Percentiles rank a stretch among this genome's conserved stretches.
These are phyloP conservation scores for Phragmatobia fuliginosa DNA, from an alignment of 2,888 invertebrate genomes.

Conservation along the genomic window DNA sequence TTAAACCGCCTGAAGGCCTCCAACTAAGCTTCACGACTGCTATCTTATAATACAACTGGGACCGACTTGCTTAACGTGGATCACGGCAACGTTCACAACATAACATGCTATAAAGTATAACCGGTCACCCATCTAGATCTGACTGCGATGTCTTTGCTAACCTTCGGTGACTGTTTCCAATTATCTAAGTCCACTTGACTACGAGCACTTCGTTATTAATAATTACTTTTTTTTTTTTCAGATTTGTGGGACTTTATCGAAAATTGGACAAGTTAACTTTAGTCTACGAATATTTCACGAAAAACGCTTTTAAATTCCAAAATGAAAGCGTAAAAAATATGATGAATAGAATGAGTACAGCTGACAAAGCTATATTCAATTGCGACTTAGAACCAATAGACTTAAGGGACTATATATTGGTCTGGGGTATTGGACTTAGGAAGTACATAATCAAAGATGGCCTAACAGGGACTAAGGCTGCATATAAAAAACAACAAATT, in stretches of 20 bases:
- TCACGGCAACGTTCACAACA: too few relatives aligned
- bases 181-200: too few relatives aligned
- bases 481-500: not conserved
- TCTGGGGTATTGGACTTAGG: conserved; percentile 12
- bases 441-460: conserved; percentile 15
- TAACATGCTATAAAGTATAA: too few relatives aligned
- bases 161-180: too few relatives aligned
- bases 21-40: too few relatives aligned
- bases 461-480: not conserved
- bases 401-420: conserved; percentile 7
- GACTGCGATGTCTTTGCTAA: too few relatives aligned
- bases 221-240: not conserved
- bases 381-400: conserved; percentile 33
- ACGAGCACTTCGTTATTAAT: too few relatives aligned
- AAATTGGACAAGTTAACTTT: conserved; percentile 32
- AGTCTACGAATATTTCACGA: conserved; percentile 27
- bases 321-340: conserved; percentile 14
- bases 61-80: too few relatives aligned
- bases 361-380: conserved; percentile 41
- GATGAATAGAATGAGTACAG: conserved; percentile 24
- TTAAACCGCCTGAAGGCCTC: too few relatives aligned
- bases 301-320: conserved; percentile 26
- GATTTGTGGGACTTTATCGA: conserved; percentile 25
- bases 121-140: too few relatives aligned
- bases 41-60: too few relatives aligned